phyloP scores from a whole-genome alignment of 2,797 vertebrate species.

The Myotis myotis region DNA sequence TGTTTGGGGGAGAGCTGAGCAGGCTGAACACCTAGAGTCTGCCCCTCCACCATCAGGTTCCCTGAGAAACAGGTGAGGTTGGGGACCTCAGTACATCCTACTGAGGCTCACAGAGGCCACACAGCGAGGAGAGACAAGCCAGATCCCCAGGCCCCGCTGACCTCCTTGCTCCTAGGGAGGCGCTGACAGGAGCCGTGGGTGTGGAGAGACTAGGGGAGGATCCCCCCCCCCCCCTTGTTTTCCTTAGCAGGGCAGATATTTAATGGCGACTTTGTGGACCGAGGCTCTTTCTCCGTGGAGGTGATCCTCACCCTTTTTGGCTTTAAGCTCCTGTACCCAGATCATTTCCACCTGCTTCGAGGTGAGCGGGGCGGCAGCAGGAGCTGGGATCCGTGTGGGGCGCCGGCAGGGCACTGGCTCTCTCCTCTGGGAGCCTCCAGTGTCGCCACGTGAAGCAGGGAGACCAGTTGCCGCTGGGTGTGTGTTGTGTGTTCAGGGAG shows the following conservation, averaged over 20 bases:
- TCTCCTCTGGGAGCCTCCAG: accelerated
- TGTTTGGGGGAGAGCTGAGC: neutral
- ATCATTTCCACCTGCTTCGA: slow-evolving; percentile 93
- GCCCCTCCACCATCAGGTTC: neutral
- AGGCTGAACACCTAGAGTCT: neutral
- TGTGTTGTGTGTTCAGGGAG: neutral
- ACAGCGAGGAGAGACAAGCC: neutral
- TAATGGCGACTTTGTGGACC: slow-evolving; percentile 97
- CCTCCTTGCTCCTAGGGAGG: neutral
- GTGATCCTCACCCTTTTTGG: slow-evolving; percentile 97
- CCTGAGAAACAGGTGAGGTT: neutral
- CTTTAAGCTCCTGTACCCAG: slow-evolving; percentile 95
- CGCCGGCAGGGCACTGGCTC: accelerated
- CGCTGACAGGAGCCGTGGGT: accelerated
- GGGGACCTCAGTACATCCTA: neutral
- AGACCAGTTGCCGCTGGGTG: accelerated
- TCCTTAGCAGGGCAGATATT: slow-evolving; percentile 89
- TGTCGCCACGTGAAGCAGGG: neutral
- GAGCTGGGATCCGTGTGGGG: neutral
- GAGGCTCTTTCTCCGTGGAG: slow-evolving; percentile 96
- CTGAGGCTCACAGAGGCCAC: neutral
- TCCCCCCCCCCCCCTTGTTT: neutral
- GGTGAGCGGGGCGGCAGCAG: slow-evolving; percentile 81
- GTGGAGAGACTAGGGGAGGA: accelerated
- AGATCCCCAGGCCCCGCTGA: neutral